Conservation (phyloP, 2,888 invertebrate species). For the Macaria liturata region DNA sequence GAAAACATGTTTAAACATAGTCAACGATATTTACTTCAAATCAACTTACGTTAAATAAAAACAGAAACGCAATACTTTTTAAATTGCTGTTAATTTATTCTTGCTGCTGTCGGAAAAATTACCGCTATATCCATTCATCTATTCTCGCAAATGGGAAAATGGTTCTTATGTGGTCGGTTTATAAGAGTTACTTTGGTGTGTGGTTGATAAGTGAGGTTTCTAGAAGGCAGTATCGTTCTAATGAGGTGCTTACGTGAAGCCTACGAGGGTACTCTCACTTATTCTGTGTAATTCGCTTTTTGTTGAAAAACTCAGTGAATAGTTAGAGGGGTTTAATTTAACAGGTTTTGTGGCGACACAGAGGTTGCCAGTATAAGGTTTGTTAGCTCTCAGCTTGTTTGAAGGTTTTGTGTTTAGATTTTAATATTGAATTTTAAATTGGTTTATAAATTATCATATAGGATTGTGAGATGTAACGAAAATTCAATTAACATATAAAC, state of each 20-base stretch:
- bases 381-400: no score
- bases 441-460: no score
- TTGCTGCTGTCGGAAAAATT: conserved; percentile 10
- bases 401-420: no score
- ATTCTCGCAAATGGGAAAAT: not conserved
- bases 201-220: conserved; percentile 3
- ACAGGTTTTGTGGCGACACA: conserved; percentile 1
- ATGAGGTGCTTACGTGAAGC: conserved; percentile 44
- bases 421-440: no score
- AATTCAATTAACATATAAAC: no score
- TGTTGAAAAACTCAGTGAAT: conserved; percentile 27
- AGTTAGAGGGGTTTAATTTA: conserved; percentile 15
- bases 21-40: no score
- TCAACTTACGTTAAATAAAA: no score
- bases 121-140: conserved; percentile 5
- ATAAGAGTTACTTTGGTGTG: not conserved
- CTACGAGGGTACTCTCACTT: conserved; percentile 37
- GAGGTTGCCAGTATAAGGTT: not conserved
- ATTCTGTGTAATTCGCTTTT: conserved; percentile 42
- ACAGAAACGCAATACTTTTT: conserved; percentile 4
- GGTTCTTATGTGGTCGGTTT: not conserved
- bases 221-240: conserved; percentile 30
- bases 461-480: no score
- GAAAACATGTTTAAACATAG: no score
- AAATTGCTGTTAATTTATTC: conserved; percentile 20